phyloP scores from a whole-genome alignment of 37 sponge, comb jelly and placozoan species.

The Eunapius fragilis region DNA sequence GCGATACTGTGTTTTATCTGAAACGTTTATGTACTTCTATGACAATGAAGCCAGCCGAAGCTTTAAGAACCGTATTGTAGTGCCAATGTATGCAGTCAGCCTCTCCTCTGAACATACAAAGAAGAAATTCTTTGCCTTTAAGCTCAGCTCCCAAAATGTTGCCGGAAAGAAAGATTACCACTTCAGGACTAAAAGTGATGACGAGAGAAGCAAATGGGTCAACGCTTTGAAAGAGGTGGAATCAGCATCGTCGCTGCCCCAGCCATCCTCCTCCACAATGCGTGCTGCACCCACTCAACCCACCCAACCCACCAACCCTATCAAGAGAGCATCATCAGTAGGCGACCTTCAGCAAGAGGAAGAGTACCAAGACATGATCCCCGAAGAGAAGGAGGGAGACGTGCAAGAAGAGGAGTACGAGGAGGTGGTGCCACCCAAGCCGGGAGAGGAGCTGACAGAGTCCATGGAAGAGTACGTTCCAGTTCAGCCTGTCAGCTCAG shows the following conservation, averaged over 20 bases:
- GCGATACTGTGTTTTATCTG: slow-evolving; percentile 76
- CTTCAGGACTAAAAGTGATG: slow-evolving; percentile 44
- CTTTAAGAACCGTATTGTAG: slow-evolving; percentile 72
- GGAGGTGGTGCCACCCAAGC: slow-evolving; percentile 4
- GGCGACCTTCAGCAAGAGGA: slow-evolving; percentile 3
- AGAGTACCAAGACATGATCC: slow-evolving; percentile 7
- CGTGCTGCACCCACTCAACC: not conserved
- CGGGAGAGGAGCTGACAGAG: not conserved
- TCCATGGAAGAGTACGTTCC: slow-evolving; percentile 54
- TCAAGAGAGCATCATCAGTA: not conserved
- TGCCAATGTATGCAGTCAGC: slow-evolving; percentile 30
- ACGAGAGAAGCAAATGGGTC: slow-evolving; percentile 61
- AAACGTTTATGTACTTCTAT: slow-evolving; percentile 82
- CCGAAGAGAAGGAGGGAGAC: too few relatives aligned
- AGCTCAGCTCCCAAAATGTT: slow-evolving; percentile 29
- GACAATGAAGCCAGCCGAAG: slow-evolving; percentile 73
- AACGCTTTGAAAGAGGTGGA: not conserved
- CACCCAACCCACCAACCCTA: not conserved
- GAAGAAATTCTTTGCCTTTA: slow-evolving; percentile 83
- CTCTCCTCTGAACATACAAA: slow-evolving; percentile 50
- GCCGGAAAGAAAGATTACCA: slow-evolving; percentile 65
- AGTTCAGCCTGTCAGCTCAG: slow-evolving; percentile 2
- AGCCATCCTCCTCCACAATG: not conserved
- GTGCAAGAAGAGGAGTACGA: slow-evolving; percentile 20
- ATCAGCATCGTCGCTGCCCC: not conserved